Base-by-base conservation (phyloP, 2,888 invertebrate genomes). In the Pheosia tremula region DNA sequence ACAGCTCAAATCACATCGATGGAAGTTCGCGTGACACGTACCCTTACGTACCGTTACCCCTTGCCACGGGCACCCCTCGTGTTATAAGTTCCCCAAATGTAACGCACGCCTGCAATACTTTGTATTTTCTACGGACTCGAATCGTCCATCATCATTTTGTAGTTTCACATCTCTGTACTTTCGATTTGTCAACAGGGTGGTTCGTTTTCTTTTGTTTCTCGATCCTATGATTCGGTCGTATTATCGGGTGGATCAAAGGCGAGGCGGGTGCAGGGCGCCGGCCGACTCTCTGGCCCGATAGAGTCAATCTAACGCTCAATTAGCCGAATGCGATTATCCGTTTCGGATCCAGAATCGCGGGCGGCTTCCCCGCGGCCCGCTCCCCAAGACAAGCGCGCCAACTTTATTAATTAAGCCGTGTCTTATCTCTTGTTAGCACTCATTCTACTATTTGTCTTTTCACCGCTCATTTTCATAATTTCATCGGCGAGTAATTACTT, bases 361-460 rank as follows among this genome's bases (percentile, higher is more conserved):
- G 77, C 84, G 86, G 84, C 88, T 86, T 81, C 74, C 77, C 81
- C 83, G 83, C 82, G 78, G 78, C 82, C 79, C 86, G 83, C 24
- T 24, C 87, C 85, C 85, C 81, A 84, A 90, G 89, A 89, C 91
- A 87, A 89, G 83, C 86, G 84, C 87, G 87, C 91, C 87, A 93
- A 93, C 93, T 93, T 93, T 93, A 93, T 93, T 93, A 93, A 93
- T 93, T 93, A 93, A 93, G 92, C 90, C 91, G 88, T 91, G 93
- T 93, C 93, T 93, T 93, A 93, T 93, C 93, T 92, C 93, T 92
- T 93, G 93, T 93, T 92, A 93, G 92, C 93, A 93, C 93, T 93
- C 93, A 89, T 93, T 93, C 91, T 92, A 90, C 93, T 93, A 93
- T 93, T 93, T 93, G 93, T 93, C 91, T 93, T 93, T 91, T 92